These are phyloP conservation scores for Cephalopachus bancanus DNA, from an alignment of 2,797 vertebrate genomes.

Conservation along the genomic window DNA sequence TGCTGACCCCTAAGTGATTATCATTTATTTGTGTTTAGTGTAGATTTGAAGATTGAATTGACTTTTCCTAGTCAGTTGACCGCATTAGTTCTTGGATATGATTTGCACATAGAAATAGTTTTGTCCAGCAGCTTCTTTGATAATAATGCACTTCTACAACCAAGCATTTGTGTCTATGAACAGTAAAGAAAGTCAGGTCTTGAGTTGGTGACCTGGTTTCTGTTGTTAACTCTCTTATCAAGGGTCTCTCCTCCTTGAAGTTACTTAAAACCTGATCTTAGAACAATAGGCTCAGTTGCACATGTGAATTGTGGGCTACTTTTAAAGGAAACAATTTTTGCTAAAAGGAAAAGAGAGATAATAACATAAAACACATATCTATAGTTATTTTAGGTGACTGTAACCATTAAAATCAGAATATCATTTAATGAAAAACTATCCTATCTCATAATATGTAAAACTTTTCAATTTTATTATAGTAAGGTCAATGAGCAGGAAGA, in stretches of 20 bases:
- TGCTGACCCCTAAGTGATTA: background rate
- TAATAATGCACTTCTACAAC: background rate
- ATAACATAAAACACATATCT: background rate
- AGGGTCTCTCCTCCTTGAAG: conserved; percentile 60
- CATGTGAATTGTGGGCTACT: conserved; percentile 52
- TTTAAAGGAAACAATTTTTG: conserved; percentile 67
- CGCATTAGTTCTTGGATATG: background rate
- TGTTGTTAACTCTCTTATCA: conserved; percentile 64
- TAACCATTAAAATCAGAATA: background rate
- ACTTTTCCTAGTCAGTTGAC: conserved; percentile 2
- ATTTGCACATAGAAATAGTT: background rate
- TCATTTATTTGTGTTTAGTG: conserved; percentile 57
- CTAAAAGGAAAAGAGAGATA: background rate
- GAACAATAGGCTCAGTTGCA: conserved; percentile 48
- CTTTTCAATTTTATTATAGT: background rate
- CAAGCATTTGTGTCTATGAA: conserved; percentile 21
- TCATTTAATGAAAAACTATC: conserved; percentile 11
- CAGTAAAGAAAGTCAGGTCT: conserved; percentile 38
- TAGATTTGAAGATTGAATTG: conserved; percentile 55
- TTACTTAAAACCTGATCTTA: conserved; percentile 75
- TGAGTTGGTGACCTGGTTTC: conserved; percentile 66
- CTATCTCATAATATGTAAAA: conserved; percentile 25
- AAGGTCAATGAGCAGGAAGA: background rate
- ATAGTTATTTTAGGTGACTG: conserved; percentile 5
- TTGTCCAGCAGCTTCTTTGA: background rate